These are phyloP conservation scores for Apis florea DNA, from an alignment of 1,140 invertebrate species.

Conservation along the genomic window DNA sequence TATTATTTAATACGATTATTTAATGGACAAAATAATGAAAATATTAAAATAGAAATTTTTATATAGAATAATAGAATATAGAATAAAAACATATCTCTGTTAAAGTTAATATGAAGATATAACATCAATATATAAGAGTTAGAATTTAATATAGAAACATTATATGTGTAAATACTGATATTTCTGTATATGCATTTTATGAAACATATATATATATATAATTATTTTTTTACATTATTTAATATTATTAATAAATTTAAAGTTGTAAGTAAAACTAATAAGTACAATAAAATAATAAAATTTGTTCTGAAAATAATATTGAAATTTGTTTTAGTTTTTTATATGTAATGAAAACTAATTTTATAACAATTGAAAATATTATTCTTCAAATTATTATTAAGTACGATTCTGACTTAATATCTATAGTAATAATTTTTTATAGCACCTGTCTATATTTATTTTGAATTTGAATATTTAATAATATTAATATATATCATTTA, in stretches of 20 bases:
- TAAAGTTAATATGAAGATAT: constrained; percentile 20
- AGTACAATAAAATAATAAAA: background rate
- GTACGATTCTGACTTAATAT: background rate
- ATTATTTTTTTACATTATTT: background rate
- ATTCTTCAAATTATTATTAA: constrained; percentile 4
- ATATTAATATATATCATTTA: constrained; percentile 14
- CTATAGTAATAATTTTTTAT: background rate
- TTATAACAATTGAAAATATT: background rate
- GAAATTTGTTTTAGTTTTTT: background rate
- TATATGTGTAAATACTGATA: constrained; percentile 26
- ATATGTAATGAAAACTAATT: background rate
- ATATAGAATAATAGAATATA: constrained; percentile 27
- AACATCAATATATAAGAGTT: constrained; percentile 23
- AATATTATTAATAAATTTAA: background rate
- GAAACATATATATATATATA: background rate
- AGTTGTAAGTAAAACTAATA: background rate
- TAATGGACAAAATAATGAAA: background rate
- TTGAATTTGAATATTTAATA: constrained; percentile 30
- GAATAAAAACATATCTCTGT: background rate
- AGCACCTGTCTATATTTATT: constrained; percentile 20
- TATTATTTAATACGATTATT: background rate
- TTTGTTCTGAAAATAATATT: background rate
- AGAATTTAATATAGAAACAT: constrained; percentile 25
- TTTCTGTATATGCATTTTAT: constrained; percentile 28
- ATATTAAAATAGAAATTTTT: constrained; percentile 22